Percentiles rank a stretch among this genome's conserved stretches.
These are phyloP conservation scores for Neosalanx taihuensis DNA, from an alignment of 2,797 vertebrate genomes.

Conservation along the genomic window DNA sequence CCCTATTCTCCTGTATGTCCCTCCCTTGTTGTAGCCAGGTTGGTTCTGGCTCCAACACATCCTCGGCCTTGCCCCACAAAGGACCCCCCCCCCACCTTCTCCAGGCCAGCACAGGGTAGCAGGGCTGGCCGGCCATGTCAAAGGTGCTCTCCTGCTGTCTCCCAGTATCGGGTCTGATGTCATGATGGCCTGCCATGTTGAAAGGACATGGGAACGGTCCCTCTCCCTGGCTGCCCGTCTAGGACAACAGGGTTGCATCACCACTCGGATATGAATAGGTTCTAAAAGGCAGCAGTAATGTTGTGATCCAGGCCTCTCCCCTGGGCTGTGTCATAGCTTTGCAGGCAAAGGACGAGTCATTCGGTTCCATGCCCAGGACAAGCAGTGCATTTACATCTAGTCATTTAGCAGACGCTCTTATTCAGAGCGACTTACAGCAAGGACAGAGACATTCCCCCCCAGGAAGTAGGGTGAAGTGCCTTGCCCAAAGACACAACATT, in stretches of 20 bases:
- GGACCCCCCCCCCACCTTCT: slow-evolving; percentile 25
- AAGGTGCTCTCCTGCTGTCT: slow-evolving; percentile 17
- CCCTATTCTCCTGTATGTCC: background rate
- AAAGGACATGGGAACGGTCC: slow-evolving; percentile 45
- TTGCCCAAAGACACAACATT: no score
- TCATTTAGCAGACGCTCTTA: no score
- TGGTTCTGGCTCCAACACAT: slow-evolving; percentile 20
- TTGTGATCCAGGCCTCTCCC: slow-evolving; percentile 53
- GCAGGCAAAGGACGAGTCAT: no score
- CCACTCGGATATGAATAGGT: slow-evolving; percentile 38
- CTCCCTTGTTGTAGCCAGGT: slow-evolving; percentile 15
- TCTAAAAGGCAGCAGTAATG: slow-evolving; percentile 49
- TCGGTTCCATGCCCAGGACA: no score
- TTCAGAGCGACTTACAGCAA: no score
- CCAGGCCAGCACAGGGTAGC: slow-evolving; percentile 31
- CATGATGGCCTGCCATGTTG: slow-evolving; percentile 61
- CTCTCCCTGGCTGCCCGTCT: slow-evolving; percentile 31
- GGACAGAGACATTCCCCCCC: no score
- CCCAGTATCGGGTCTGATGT: slow-evolving; percentile 40
- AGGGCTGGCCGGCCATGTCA: slow-evolving; percentile 30
- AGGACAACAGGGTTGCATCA: slow-evolving; percentile 45
- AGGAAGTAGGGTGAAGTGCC: no score
- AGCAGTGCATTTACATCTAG: no score
- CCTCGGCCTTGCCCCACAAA: slow-evolving; percentile 19
- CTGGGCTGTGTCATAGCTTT: background rate